Base-by-base conservation (phyloP, 2,888 invertebrate genomes). In the Drosophila prolongata region DNA sequence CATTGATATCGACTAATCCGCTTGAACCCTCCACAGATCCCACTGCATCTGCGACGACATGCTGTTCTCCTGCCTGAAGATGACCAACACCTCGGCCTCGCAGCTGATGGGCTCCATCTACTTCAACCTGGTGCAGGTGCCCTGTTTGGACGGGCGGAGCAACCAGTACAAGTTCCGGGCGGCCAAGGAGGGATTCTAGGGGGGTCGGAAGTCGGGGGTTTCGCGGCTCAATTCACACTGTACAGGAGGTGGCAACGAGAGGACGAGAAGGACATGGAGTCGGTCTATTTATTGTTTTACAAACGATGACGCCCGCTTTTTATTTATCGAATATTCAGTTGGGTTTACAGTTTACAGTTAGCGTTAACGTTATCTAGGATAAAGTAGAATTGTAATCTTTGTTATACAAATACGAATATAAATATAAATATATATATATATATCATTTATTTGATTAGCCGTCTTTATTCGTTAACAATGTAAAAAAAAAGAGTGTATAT, bases 21-120 rank as follows among this genome's bases (percentile, higher is more conserved):
- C 5, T 5, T 42, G 4, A 11, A 1, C 1, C 6, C 13, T 16
- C 4, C 16, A 3, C 85, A 95, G 95, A 91, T 97, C 97, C 1
- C 97, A 98, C 91, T 98, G 98, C 92, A 93, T 94, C 55, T 98
- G 98, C 92, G 98, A 98, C 92, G 95, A 96, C 80, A 94, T 95
- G 93, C 94, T 98, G 55, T 96, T 95, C 91, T 94, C 95, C 24
- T 98, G 98, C 92, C 94, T 98, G 70, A 97, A 97, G 91, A 92
- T 93, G 57, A 95, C 95, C 35, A 94, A 95, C 80, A 95, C 95
- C 30, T 95, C 96, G 44, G 95, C 96, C 8, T 95, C 96, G 0
- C 94, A 94, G 68, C 91, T 93, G 4, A 95, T 97, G 95, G 97
- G 97, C 44, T 96, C 95, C 86, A 95, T 97, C 74, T 97, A 97